phyloP scores from a whole-genome alignment of 2,888 invertebrate species.

The Drosophila putrida region DNA sequence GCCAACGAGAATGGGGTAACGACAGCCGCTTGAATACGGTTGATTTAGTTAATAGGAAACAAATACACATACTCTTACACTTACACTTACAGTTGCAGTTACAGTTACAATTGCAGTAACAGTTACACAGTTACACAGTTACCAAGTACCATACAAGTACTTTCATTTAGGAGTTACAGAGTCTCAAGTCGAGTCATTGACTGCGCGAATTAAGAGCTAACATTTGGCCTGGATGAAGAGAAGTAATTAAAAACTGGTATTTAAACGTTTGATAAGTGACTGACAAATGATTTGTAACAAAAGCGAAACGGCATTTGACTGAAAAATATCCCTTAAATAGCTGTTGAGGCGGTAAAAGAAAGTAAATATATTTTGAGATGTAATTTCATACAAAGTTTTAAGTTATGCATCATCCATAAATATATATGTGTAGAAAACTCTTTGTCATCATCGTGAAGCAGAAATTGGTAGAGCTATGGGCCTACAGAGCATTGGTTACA shows the following conservation, averaged over 20 bases:
- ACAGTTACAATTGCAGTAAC: constrained; percentile 6
- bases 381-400: too few relatives aligned
- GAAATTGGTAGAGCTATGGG: too few relatives aligned
- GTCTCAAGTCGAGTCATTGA: constrained; percentile 54
- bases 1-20: constrained; percentile 14
- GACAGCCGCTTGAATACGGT: constrained; percentile 61
- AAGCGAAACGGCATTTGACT: constrained; percentile 40
- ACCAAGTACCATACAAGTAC: constrained; percentile 21
- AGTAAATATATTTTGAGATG: not conserved
- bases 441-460: too few relatives aligned
- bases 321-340: not conserved
- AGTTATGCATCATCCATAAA: too few relatives aligned
- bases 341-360: not conserved
- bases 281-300: constrained; percentile 72
- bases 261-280: constrained; percentile 75
- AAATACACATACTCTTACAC: constrained; percentile 50
- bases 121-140: constrained; percentile 8
- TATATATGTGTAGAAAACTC: too few relatives aligned
- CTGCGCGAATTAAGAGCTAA: constrained; percentile 36
- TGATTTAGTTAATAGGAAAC: constrained; percentile 73
- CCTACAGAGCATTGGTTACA: too few relatives aligned
- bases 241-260: constrained; percentile 72
- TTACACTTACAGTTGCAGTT: not conserved
- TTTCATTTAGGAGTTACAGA: constrained; percentile 26
- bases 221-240: constrained; percentile 6